These are phyloP conservation scores for Meiosimyza decipiens DNA, from an alignment of 2,888 invertebrate genomes.

Conservation along the genomic window DNA sequence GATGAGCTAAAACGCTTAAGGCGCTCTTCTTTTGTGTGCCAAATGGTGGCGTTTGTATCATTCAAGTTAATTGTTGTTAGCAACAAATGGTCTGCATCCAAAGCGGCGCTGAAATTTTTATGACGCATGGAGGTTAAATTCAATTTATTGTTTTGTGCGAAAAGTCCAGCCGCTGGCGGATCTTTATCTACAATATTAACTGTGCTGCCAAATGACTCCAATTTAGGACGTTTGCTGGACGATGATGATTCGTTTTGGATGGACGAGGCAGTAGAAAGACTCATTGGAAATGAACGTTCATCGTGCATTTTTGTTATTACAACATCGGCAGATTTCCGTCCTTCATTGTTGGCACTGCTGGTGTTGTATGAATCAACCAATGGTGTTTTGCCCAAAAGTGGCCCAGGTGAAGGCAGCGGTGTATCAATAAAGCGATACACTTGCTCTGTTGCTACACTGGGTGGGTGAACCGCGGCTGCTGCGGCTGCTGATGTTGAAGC, in stretches of 20 bases:
- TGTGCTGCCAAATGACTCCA: constrained; percentile 36
- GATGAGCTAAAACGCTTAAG: constrained; percentile 61
- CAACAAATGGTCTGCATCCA: constrained; percentile 50
- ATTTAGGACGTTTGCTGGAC: constrained; percentile 51
- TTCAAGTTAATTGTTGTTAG: constrained; percentile 78
- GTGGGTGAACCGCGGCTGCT: constrained; percentile 22
- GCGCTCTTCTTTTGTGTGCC: constrained; percentile 65
- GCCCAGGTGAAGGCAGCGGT: constrained; percentile 84
- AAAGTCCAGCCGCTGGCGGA: no score
- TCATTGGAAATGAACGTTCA: constrained; percentile 52
- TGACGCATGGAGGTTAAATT: no score
- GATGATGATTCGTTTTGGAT: constrained; percentile 37
- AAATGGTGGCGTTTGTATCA: constrained; percentile 79
- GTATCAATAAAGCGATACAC: constrained; percentile 69
- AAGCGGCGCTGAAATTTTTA: background rate
- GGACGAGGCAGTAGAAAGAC: constrained; percentile 26
- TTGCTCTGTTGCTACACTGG: constrained; percentile 28
- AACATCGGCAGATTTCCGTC: constrained; percentile 57
- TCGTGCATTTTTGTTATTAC: constrained; percentile 66
- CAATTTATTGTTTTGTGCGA: no score
- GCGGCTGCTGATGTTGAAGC: constrained; percentile 27
- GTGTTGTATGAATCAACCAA: constrained; percentile 76
- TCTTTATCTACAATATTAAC: no score
- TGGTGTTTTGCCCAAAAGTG: constrained; percentile 83
- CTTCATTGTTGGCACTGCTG: constrained; percentile 44